phyloP scores from a whole-genome alignment of 2,113 vertebrate species.

The Coracopsis vasa region DNA sequence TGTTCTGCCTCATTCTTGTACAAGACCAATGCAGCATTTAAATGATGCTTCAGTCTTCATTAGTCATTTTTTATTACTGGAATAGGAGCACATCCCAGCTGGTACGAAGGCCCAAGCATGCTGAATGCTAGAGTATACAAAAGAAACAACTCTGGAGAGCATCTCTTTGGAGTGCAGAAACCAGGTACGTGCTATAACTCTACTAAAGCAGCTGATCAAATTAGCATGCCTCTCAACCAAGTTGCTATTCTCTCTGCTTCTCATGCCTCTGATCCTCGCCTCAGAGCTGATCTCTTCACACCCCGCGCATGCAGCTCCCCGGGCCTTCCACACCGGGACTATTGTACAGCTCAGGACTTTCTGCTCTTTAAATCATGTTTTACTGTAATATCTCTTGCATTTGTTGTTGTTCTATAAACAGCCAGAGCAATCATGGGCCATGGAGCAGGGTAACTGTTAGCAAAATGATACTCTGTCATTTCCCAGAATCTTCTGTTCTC shows the following conservation, averaged over 20 bases:
- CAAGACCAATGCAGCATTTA: not conserved
- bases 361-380: not conserved
- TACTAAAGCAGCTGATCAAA: accelerated
- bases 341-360: not conserved
- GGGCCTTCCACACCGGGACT: accelerated
- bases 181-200: accelerated
- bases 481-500: not conserved
- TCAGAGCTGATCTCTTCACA: accelerated
- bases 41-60: not conserved
- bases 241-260: not conserved
- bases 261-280: accelerated
- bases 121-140: not conserved
- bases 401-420: not conserved
- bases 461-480: no score
- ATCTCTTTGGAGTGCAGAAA: not conserved
- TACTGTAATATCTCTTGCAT: not conserved
- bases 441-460: no score
- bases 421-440: not conserved
- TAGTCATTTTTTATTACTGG: not conserved
- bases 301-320: accelerated
- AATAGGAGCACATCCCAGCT: not conserved
- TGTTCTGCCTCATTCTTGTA: not conserved
- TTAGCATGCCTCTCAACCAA: accelerated
- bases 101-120: not conserved
- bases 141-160: not conserved